These are phyloP conservation scores for Drosophila austrosaltans DNA, from an alignment of 2,888 invertebrate genomes.

Conservation along the genomic window DNA sequence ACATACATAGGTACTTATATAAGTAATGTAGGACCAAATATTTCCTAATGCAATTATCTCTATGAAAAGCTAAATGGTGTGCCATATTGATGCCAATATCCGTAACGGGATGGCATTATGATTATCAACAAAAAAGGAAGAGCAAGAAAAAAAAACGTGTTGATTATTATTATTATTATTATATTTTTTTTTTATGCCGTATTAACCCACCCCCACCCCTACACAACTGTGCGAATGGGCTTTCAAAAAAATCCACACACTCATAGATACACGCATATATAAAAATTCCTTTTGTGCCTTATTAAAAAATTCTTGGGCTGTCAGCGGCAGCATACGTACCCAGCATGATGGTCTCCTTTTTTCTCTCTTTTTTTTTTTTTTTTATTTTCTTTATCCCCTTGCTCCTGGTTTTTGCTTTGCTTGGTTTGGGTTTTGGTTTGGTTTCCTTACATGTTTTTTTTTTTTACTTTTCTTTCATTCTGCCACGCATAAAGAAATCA, in stretches of 20 bases:
- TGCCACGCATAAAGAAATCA: slow-evolving; percentile 68
- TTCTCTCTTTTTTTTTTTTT: not conserved
- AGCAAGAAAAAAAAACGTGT: not conserved
- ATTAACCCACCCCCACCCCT: too few relatives aligned
- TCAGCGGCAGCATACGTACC: slow-evolving; percentile 38
- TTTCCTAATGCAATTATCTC: not conserved
- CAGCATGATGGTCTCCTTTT: slow-evolving; percentile 6
- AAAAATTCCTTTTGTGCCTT: slow-evolving; percentile 61
- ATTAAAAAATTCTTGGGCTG: slow-evolving; percentile 66
- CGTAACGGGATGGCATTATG: slow-evolving; percentile 23
- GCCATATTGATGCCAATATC: slow-evolving; percentile 20
- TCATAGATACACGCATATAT: slow-evolving; percentile 26
- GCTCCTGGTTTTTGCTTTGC: not conserved
- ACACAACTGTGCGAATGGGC: not conserved
- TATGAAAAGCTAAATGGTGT: slow-evolving; percentile 33
- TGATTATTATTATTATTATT: slow-evolving; percentile 13
- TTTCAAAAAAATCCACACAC: not conserved
- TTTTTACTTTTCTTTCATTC: slow-evolving; percentile 3
- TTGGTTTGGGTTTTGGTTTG: too few relatives aligned
- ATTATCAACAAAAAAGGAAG: not conserved
- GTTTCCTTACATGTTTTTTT: slow-evolving; percentile 4
- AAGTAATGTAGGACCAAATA: not conserved
- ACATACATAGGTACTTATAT: too few relatives aligned
- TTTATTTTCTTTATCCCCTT: not conserved
- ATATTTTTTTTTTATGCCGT: not conserved